Evolutionary conservation across 2,888 invertebrate genomes (phyloP).

Genomic region (Danaus chrysippus): DNA sequence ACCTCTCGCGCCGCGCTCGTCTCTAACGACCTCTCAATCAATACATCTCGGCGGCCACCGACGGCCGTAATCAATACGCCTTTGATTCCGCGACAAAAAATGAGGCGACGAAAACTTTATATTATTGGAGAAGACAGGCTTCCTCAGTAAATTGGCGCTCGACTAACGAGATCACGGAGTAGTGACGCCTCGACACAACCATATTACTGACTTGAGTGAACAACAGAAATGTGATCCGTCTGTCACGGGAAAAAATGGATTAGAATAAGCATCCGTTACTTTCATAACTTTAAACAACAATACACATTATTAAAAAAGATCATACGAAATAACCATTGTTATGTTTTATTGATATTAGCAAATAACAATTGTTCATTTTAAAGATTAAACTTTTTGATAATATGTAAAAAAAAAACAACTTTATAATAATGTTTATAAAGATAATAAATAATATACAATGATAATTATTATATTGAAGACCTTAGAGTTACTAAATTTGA

Average conservation of each 20-base stretch:
- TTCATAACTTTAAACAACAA: not conserved
- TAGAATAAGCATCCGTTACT: not conserved
- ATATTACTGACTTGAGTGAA: constrained; percentile 2
- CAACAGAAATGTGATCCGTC: not conserved
- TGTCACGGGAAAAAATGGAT: too few species aligned
- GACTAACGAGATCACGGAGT: constrained; percentile 22
- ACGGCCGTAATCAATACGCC: constrained; percentile 65
- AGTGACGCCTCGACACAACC: not conserved
- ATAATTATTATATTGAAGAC: too few species aligned
- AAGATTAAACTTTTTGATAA: too few species aligned
- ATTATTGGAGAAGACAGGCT: constrained; percentile 23
- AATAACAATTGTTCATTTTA: too few species aligned
- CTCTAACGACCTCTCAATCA: constrained; percentile 57
- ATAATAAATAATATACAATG: too few species aligned
- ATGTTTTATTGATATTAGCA: too few species aligned
- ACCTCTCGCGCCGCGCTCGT: constrained; percentile 23
- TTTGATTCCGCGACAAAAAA: constrained; percentile 59
- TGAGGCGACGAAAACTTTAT: constrained; percentile 30
- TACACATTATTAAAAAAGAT: too few species aligned
- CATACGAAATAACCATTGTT: too few species aligned
- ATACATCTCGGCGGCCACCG: constrained; percentile 36
- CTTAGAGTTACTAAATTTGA: too few species aligned
- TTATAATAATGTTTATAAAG: too few species aligned
- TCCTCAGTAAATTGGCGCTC: constrained; percentile 31
- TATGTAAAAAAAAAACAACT: too few species aligned